Conservation (phyloP, 2,113 vertebrate genomes). For the Colistium nudipinnis region DNA sequence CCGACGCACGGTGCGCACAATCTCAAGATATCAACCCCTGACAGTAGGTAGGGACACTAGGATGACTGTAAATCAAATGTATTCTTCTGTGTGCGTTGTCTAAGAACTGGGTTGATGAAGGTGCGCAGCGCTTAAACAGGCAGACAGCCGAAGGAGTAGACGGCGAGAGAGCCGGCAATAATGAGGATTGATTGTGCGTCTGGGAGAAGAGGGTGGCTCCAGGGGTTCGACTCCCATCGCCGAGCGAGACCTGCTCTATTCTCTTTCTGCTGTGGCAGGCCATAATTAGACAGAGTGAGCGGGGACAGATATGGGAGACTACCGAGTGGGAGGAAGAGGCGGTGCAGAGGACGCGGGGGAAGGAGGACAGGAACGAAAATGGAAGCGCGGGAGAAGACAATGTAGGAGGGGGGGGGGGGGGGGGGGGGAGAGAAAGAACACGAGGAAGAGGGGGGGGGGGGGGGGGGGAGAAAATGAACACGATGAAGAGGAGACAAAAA, state of each 20-base stretch:
- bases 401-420: conserved; percentile 54
- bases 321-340: conserved; percentile 62
- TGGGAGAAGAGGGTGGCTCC: conserved; percentile 69
- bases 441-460: conserved; percentile 29
- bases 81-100: conserved; percentile 20
- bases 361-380: conserved; percentile 50
- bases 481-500: conserved; percentile 59
- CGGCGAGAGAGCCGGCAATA: conserved; percentile 52
- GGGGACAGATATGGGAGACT: conserved; percentile 65
- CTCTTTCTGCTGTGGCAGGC: conserved; percentile 65
- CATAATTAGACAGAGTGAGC: conserved; percentile 76
- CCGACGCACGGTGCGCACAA: background rate
- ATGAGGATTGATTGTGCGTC: conserved; percentile 75
- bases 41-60: conserved; percentile 29
- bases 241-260: conserved; percentile 60
- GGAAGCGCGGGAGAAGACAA: conserved; percentile 44
- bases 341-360: conserved; percentile 52
- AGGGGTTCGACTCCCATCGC: conserved; percentile 60
- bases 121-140: conserved; percentile 45
- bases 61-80: conserved; percentile 43
- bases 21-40: conserved; percentile 3
- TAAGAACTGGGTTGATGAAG: conserved; percentile 23
- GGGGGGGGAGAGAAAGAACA: conserved; percentile 45
- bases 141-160: conserved; percentile 38
- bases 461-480: conserved; percentile 41